These are phyloP conservation scores for Propsilocerus akamusi DNA, from an alignment of 1,140 invertebrate genomes.

Conservation along the genomic window DNA sequence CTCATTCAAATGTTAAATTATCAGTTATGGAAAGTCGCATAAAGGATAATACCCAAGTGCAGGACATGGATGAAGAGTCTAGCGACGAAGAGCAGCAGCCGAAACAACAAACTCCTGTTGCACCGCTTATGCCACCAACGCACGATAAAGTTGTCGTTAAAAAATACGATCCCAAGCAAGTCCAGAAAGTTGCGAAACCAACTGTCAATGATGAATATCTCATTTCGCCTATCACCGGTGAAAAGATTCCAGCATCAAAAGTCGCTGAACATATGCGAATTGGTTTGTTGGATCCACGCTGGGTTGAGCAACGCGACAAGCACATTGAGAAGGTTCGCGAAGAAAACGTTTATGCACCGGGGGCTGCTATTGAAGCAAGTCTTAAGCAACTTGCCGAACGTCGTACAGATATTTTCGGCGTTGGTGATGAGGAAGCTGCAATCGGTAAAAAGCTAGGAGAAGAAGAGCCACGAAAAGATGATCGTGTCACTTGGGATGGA, in stretches of 20 bases:
- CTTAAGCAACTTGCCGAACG: constrained; percentile 91
- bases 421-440: constrained; percentile 93
- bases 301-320: constrained; percentile 91
- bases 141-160: constrained; percentile 92
- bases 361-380: constrained; percentile 84
- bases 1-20: constrained; percentile 22
- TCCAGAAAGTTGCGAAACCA: constrained; percentile 33
- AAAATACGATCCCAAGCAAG: constrained; percentile 92
- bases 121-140: constrained; percentile 61
- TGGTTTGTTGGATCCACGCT: constrained; percentile 89
- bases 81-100: constrained; percentile 52
- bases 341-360: constrained; percentile 71
- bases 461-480: constrained; percentile 73
- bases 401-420: constrained; percentile 99
- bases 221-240: constrained; percentile 95
- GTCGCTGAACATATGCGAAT: constrained; percentile 97
- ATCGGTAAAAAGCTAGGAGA: constrained; percentile 99
- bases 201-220: constrained; percentile 70
- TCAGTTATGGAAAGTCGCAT: constrained; percentile 45
- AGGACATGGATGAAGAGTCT: constrained; percentile 81
- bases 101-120: constrained; percentile 28
- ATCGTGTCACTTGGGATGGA: constrained; percentile 96
- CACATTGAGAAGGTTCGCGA: constrained; percentile 52
- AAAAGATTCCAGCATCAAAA: constrained; percentile 90
- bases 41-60: constrained; percentile 33